Base-by-base conservation (phyloP, 2,888 invertebrate species). In the Alentia gelatinosa region DNA sequence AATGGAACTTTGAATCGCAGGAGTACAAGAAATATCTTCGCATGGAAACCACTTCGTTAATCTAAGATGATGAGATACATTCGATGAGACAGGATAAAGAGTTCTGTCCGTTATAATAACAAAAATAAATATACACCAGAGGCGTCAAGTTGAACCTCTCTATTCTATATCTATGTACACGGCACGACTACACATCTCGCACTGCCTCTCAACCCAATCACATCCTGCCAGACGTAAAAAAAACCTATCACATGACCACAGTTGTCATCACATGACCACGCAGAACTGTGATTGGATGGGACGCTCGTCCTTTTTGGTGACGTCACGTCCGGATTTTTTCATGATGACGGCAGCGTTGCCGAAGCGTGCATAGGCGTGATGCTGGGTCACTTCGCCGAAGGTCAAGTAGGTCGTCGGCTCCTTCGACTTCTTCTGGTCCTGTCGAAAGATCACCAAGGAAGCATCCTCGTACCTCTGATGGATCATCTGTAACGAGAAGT, bases 401-500 rank as follows among this genome's bases (percentile, higher is more conserved):
- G 74, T 89, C 56, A 89, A 90, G 56, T 90, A 92, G 47, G 56
- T 79, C 15, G 39, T 19, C 35, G 91, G 90, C n/a, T 90, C 90
- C 40, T 56, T 68, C 7, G 74, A 88, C 37, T 63, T 84, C 90
- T 88, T 90, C 63, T 90, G 90, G 33, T 90, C 90, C 56, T 95
- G 94, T 79, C 94, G 94, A 92, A 95, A 95, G 90, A 96, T 94
- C 47, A 95, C 93, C 26, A 94, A 93, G 12, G 96, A 94, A 5
- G 95, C 94, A 92, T 96, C 96, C 91, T 95, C 95, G 92, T 95
- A 95, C 42, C 96, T 93, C 88, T 94, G 95, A 92, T 95, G 95
- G 19, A 96, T 94, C 90, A 83, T 83, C 83, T 83, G 83, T 26
- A 83, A 35, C 26, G 47, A 47, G 47, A 1, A n/a, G n/a, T 5